phyloP scores from a whole-genome alignment of 1,140 invertebrate species.

The Piezodorus guildinii region DNA sequence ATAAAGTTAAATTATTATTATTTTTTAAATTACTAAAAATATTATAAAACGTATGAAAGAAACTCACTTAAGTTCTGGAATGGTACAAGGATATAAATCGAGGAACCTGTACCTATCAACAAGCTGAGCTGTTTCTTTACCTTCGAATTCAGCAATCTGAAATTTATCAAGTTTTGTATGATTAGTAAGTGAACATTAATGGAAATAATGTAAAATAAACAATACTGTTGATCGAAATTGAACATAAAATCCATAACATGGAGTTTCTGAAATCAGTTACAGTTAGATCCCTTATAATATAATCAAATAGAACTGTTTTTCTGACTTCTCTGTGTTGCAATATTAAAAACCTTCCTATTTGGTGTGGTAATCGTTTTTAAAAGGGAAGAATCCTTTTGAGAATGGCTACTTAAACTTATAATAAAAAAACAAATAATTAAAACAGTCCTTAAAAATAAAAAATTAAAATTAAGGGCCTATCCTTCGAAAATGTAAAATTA shows the following conservation, averaged over 20 bases:
- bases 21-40: background rate
- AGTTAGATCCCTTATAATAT: too few relatives aligned
- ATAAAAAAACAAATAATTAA: too few relatives aligned
- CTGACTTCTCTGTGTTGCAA: too few relatives aligned
- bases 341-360: too few relatives aligned
- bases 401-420: too few relatives aligned
- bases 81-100: slow-evolving; percentile 82
- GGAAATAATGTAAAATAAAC: background rate
- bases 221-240: background rate
- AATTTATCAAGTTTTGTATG: background rate
- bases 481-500: too few relatives aligned
- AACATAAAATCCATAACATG: background rate
- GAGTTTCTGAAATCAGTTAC: too few relatives aligned
- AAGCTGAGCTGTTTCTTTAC: slow-evolving; percentile 88
- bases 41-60: background rate
- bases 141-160: slow-evolving; percentile 90
- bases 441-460: too few relatives aligned
- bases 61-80: slow-evolving; percentile 65
- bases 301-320: too few relatives aligned
- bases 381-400: too few relatives aligned
- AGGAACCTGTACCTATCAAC: slow-evolving; percentile 93
- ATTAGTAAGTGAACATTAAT: background rate
- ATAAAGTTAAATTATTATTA: background rate
- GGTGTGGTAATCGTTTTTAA: too few relatives aligned
- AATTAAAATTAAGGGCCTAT: too few relatives aligned